Conservation (phyloP, 2,888 invertebrate species). For the Patella depressa region DNA sequence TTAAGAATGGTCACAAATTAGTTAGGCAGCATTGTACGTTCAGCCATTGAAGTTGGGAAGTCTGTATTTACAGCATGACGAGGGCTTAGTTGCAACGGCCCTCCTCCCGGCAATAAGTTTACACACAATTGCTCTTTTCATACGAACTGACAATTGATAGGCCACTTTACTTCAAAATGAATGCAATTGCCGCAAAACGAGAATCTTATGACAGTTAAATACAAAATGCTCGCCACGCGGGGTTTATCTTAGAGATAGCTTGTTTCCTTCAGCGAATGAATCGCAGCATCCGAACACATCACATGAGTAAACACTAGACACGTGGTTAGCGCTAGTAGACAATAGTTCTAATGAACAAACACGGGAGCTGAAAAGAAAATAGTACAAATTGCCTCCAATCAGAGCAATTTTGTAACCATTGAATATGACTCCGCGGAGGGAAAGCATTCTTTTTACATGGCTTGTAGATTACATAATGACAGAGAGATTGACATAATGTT, state of each 20-base stretch:
- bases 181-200: conserved; percentile 9
- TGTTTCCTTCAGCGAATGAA: conserved; percentile 5
- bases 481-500: conserved; percentile 18
- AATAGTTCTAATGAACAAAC: conserved; percentile 38
- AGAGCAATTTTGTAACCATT: conserved; percentile 5
- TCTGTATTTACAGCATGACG: conserved; percentile 8
- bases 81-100: neutral
- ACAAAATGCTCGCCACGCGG: neutral
- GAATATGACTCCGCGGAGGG: conserved; percentile 19
- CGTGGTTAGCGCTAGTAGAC: conserved; percentile 25
- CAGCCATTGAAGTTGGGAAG: neutral
- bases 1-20: conserved; percentile 13
- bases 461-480: conserved; percentile 28
- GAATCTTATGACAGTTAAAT: conserved; percentile 5
- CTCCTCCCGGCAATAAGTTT: conserved; percentile 9
- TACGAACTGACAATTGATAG: conserved; percentile 5
- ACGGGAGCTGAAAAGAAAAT: conserved; percentile 20
- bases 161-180: conserved; percentile 7
- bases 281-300: neutral
- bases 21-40: neutral
- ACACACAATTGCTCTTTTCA: conserved; percentile 7
- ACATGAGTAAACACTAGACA: conserved; percentile 17
- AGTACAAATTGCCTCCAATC: conserved; percentile 15
- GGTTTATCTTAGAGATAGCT: neutral
- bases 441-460: conserved; percentile 15